Conservation (phyloP, 2,888 invertebrate species). For the Eustalomyia histrio region DNA sequence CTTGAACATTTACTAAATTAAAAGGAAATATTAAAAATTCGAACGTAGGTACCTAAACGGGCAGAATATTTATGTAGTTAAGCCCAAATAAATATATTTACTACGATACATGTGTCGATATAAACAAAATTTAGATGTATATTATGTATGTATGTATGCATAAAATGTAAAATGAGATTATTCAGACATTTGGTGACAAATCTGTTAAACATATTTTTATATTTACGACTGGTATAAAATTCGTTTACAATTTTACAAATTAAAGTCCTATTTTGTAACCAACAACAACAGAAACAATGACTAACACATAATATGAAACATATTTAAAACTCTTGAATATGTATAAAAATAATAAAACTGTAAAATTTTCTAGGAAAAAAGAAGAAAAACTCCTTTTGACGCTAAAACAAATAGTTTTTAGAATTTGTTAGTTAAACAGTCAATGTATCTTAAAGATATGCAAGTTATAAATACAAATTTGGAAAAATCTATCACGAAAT, state of each 20-base stretch:
- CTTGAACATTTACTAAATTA: background rate
- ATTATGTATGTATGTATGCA: background rate
- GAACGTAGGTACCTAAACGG: background rate
- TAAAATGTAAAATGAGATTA: conserved; percentile 45
- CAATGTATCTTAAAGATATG: background rate
- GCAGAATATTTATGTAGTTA: background rate
- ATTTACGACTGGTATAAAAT: conserved; percentile 1
- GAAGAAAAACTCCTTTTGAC: conserved; percentile 8
- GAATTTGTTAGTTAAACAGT: background rate
- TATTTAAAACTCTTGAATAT: conserved; percentile 22
- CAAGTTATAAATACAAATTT: background rate
- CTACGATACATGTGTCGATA: background rate
- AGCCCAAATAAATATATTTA: background rate
- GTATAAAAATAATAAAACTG: background rate
- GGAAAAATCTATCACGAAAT: too few species aligned
- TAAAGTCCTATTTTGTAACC: background rate
- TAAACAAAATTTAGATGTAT: background rate
- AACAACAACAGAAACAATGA: conserved; percentile 1
- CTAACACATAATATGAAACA: conserved; percentile 20
- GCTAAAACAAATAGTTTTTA: conserved; percentile 7
- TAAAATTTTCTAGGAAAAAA: conserved; percentile 5
- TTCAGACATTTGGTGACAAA: conserved; percentile 50
- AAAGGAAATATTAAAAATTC: background rate
- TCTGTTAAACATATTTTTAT: conserved; percentile 46
- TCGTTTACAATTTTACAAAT: background rate